Evolutionary conservation across 2,888 invertebrate species (phyloP), one percentile per base, ranked within the genome.

Genomic region (Conus canariensis): DNA sequence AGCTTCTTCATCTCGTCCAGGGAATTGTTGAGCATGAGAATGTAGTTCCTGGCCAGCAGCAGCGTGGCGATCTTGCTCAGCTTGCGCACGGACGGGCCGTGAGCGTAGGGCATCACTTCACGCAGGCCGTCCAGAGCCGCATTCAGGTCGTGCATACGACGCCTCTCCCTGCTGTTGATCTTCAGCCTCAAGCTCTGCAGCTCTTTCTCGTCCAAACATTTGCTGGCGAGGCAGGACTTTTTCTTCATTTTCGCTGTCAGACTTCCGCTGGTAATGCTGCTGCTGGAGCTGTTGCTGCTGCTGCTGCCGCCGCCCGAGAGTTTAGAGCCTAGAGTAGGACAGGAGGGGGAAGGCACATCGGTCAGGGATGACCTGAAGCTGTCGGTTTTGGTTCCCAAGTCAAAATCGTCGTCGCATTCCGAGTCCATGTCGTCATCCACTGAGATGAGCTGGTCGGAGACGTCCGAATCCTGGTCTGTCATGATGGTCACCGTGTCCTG

Each of bases 111-210:
- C 96, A 96, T 96, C 64, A 96, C 96, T 90, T 96, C 96, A 25
- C 96, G 93, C 8, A 96, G 93, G 58, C 95, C 95, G 91, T 96
- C 96, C 89, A 96, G 92, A 0, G 96, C 96, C 10, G 96, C 96
- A 93, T 97, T 97, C 89, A 97, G 93, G 91, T 97, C 97, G 93
- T 97, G 97, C 97, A 97, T 97, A 74, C 97, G 93, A 91, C 95
- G 94, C 64, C 97, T 93, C 93, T 97, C 97, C n/a, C 97, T 94
- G 80, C 96, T 96, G 94, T 97, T 97, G 82, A 97, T 96, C 92
- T 96, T 96, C 86, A 96, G 93, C 59, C 96, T 92, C 19, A 96
- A 92, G 9, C 94, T 94, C 90, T 96, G 96, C 56, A 95, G 88
- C 88, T 95, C 96, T 7, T 88, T 90, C 88, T 96, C 96, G 77